Evolutionary conservation across 1,140 invertebrate species (phyloP), one percentile per base, ranked within the genome.

Genomic region (Mizuhopecten yessoensis): DNA sequence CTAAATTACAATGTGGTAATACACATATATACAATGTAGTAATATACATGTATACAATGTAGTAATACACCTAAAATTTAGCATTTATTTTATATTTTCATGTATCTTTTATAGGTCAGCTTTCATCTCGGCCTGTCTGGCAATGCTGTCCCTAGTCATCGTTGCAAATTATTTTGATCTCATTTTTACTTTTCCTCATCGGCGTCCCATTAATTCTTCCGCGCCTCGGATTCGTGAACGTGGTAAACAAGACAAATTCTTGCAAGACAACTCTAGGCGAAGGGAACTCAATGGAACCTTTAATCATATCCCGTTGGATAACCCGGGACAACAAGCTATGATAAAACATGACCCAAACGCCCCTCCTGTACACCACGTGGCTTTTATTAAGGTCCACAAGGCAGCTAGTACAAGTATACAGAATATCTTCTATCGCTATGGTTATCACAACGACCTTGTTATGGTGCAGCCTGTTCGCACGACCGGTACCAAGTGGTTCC

Each of bases 401-500:
- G 97, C 96, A 89, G 97, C 96, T 9, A 97, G 97, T 89, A 96
- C 96, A 23, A 97, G 97, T 0, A 91, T 97, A 3, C 97, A 97
- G 90, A 97, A 97, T 92, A 96, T 97, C 87, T 93, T 97, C 11
- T 93, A 97, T 92, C 92, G 97, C 34, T 97, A 95, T 93, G 97
- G 96, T 13, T 94, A 97, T 92, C 97, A 96, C 33, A 95, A 95
- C 29, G 97, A 97, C 92, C 95, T 97, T 33, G 94, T 95, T 49
- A 96, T 97, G 90, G 96, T 96, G 3, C 92, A 97, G 13, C 97
- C 97, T 33, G 39, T 49, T 9, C 17, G 10, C 13, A 87, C 92
- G 33, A 88, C 91, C 3, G 92, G 93, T 49, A 57, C 92, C 11
- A 92, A 93, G 0, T 93, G 92, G 88, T 34, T 91, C 0, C 87